A percentile compares a stretch with the other conserved stretches of the same genome.
Evolutionary conservation across 2,888 invertebrate species (phyloP).

Genomic region (Lepeophtheirus nordmannii): DNA sequence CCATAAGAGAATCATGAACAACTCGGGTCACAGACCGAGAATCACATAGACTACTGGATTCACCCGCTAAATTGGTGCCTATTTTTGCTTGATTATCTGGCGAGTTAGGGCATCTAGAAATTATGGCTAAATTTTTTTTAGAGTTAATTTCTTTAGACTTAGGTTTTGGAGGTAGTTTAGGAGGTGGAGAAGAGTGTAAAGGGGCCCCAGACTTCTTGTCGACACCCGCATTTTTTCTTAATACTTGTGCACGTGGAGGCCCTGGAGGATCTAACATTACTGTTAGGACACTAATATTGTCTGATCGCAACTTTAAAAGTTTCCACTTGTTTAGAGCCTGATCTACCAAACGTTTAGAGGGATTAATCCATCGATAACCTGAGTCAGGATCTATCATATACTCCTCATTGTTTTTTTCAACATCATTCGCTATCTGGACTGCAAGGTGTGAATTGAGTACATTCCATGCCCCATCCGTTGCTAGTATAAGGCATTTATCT

Average conservation of each 20-base stretch:
- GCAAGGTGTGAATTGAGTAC: conserved; percentile 71
- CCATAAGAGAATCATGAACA: not conserved
- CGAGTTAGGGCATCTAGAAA: conserved; percentile 12
- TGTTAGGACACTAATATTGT: conserved; percentile 86
- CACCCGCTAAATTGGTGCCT: conserved; percentile 1
- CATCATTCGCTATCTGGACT: conserved; percentile 40
- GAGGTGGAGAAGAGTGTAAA: not conserved
- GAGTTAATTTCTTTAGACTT: not conserved
- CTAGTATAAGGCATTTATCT: conserved; percentile 70
- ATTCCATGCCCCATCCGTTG: conserved; percentile 94
- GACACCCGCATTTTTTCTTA: not conserved
- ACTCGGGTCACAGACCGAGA: not conserved
- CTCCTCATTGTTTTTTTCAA: conserved; percentile 14
- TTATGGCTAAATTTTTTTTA: conserved; percentile 7
- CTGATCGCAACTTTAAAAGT: conserved; percentile 69
- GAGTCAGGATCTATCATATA: conserved; percentile 12
- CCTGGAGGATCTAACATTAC: conserved; percentile 80
- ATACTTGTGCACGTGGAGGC: conserved; percentile 44
- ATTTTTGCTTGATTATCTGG: not conserved
- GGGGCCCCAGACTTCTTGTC: no score
- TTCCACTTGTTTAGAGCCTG: conserved; percentile 69
- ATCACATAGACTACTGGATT: not conserved
- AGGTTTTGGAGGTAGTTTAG: not conserved
- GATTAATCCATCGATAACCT: conserved; percentile 56
- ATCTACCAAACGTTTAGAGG: conserved; percentile 73